Base-by-base conservation (phyloP, 2,888 invertebrate species). In the Andricus quercusramuli region DNA sequence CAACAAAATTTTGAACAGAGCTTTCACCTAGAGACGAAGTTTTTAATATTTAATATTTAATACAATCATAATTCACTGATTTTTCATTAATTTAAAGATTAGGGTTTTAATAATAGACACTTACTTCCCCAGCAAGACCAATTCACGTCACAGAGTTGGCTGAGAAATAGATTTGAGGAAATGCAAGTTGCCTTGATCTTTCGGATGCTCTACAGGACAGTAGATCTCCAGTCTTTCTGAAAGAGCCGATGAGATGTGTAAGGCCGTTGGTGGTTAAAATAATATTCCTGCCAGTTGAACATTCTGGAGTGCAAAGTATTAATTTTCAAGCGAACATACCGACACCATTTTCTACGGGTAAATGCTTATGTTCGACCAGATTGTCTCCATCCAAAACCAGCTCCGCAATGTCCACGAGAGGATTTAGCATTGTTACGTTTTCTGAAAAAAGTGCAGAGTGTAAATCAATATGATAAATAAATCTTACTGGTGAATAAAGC, bases 281-380 rank as follows among this genome's bases (percentile, higher is more conserved):
- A 11, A 99, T 95, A 88, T 98, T 97, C 1, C 99, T 95, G 0
- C 99, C 99, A 0, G 94, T 93, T 0, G 99, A 98, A 92, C 97
- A 99, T 91, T 99, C 99, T 0, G 99, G 99, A 0, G 99, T 99
- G 91, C 95, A 96, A 32, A 99, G 93, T 0, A 96, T 97, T 91
- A 99, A 94, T 79, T 96, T 95, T 99, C 99, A 99, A 0, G 99
- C 99, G 1, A 99, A 98, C 99, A 99, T 99, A 47, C 99, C 99
- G 80, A 98, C 97, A 89, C 97, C 97, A 93, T 99, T 99, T 93
- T 98, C 98, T 76, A 99, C 99, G 0, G 98, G 98, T 25, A 99
- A 94, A 77, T 99, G 94, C 89, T 98, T 98, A 91, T 97, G 96
- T 91, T 98, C 98, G 0, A 97, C 94, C 4, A 98, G 93, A 1